Evolutionary conservation across 2,797 vertebrate species (phyloP).

Genomic region (Falco naumanni): DNA sequence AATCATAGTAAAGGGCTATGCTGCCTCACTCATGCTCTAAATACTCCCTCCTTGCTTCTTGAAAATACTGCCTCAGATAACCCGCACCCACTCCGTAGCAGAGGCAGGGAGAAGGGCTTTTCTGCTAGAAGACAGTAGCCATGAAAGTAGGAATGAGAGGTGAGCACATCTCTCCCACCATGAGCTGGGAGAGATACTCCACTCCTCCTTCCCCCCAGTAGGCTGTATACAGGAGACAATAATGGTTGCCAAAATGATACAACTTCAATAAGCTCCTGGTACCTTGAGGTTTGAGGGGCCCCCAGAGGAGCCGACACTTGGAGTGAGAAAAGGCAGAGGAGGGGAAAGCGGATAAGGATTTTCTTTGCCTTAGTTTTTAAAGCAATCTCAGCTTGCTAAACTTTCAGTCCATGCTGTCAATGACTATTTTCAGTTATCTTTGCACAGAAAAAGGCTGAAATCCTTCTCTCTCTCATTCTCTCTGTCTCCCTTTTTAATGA

Average conservation of each 20-base stretch:
- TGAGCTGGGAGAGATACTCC: background rate
- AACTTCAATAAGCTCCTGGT: constrained; percentile 15
- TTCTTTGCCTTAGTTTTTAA: constrained; percentile 28
- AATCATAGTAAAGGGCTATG: background rate
- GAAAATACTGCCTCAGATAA: background rate
- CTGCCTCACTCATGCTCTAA: background rate
- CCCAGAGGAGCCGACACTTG: background rate
- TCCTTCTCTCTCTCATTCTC: constrained; percentile 19
- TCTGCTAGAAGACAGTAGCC: background rate
- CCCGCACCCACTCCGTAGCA: background rate
- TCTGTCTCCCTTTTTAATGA: constrained; percentile 19
- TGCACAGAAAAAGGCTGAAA: constrained; percentile 12
- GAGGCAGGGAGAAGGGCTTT: background rate
- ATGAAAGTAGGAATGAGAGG: background rate
- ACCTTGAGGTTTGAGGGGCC: constrained; percentile 20
- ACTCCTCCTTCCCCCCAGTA: background rate
- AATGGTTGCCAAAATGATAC: background rate
- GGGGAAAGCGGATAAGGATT: background rate
- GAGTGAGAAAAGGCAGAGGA: constrained; percentile 46
- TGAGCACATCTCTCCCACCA: background rate
- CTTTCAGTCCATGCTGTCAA: constrained; percentile 37
- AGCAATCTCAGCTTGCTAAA: constrained; percentile 52
- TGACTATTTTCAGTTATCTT: constrained; percentile 47
- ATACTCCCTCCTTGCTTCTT: background rate
- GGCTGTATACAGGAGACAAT: background rate